These are phyloP conservation scores for Knipowitschia caucasica DNA, from an alignment of 2,797 vertebrate genomes.

Conservation along the genomic window DNA sequence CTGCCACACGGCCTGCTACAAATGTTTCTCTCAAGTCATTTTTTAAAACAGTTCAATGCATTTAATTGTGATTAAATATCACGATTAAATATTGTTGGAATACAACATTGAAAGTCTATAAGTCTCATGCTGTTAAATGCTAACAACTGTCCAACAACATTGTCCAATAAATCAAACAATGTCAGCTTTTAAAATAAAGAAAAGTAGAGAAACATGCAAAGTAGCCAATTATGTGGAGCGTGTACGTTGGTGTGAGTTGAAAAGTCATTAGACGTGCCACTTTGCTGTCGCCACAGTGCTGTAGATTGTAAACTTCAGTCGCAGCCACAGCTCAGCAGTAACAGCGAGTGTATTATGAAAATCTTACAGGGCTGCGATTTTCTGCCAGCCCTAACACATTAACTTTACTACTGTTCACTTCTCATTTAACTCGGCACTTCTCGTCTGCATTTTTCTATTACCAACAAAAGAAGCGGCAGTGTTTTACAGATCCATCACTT, in stretches of 20 bases:
- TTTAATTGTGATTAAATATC: background rate
- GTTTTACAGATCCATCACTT: slow-evolving; percentile 30
- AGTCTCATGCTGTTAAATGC: slow-evolving; percentile 6
- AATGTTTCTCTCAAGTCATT: too few relatives aligned
- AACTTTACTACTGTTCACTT: slow-evolving; percentile 25
- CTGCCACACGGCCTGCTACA: too few relatives aligned
- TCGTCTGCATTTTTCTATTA: slow-evolving; percentile 27
- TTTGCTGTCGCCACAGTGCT: slow-evolving; percentile 37
- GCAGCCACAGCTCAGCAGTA: slow-evolving; percentile 33
- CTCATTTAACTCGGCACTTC: slow-evolving; percentile 22
- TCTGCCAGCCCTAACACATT: slow-evolving; percentile 21
- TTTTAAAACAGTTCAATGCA: too few relatives aligned
- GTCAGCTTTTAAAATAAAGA: slow-evolving; percentile 45
- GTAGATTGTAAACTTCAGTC: slow-evolving; percentile 26
- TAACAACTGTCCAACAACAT: slow-evolving; percentile 15
- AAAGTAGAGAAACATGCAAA: slow-evolving; percentile 52
- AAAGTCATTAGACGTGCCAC: slow-evolving; percentile 45
- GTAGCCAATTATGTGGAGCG: slow-evolving; percentile 57
- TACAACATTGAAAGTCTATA: background rate
- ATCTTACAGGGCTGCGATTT: slow-evolving; percentile 12
- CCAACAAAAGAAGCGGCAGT: slow-evolving; percentile 11
- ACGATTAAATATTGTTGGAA: slow-evolving; percentile 16
- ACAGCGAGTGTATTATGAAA: slow-evolving; percentile 18
- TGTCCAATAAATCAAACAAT: slow-evolving; percentile 38
- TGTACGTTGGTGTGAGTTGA: slow-evolving; percentile 32